Base-by-base conservation (phyloP, 2,797 vertebrate species). In the Alfaro cultratus region DNA sequence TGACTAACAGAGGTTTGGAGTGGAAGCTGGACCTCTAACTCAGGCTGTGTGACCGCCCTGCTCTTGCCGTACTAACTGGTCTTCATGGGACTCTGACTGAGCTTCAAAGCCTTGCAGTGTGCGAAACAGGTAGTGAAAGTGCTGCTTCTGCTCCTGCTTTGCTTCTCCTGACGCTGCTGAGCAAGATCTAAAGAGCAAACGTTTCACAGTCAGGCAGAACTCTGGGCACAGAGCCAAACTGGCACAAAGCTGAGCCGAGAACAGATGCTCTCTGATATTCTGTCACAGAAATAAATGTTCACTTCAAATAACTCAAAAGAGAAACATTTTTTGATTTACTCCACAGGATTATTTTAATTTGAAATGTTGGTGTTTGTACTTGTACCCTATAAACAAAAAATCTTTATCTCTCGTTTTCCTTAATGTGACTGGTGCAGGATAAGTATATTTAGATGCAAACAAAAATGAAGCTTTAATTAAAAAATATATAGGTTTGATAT, bases 151-250 rank as follows among this genome's bases (percentile, higher is more conserved):
- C 47, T 74, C 13, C 73, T 5, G 51, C 80, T 71, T 71, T n/a
- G 41, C 68, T 53, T 71, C 13, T n/a, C 21, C 36, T 60, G 57
- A 82, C 26, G 41, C 74, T 62, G 79, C 73, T 79, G 23, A 78
- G 45, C 75, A 49, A 47, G 75, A 72, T 74, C 60, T 57, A 41
- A 80, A 84, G 77, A 39, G 78, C 57, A 43, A 23, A 31, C 23
- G 41, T 76, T 77, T 79, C 60, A 29, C 34, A 12, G 53, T 2
- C 41, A 0, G 8, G 18, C 34, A 21, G 46, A 23, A 2, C 18
- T 49, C 57, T 34, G 47, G 76, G 79, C 78, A 1, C 21, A 9
- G 13, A 80, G 80, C 74, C 64, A 43, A 57, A 15, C 70, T 4
- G 62, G n/a, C 67, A 26, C 62, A 47, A 60, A n/a, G 29, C 74